Conservation (phyloP, 2,888 invertebrate species). For the Crocallis elinguaria region DNA sequence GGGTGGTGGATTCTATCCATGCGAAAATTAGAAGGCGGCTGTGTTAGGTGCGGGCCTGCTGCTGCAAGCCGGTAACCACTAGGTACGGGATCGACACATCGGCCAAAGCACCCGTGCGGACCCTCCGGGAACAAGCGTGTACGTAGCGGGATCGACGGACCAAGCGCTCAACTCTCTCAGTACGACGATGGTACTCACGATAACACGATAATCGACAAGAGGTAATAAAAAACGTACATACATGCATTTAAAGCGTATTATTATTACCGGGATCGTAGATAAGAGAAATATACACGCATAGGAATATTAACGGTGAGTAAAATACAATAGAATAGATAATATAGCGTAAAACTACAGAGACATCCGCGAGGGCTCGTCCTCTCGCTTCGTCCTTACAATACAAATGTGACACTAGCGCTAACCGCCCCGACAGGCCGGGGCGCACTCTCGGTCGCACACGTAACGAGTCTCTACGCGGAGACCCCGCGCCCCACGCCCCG, state of each 20-base stretch:
- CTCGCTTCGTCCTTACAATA: slow-evolving; percentile 83
- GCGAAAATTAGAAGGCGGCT: slow-evolving; percentile 83
- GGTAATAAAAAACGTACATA: slow-evolving; percentile 91
- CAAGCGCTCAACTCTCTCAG: slow-evolving; percentile 82
- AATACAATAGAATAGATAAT: slow-evolving; percentile 75
- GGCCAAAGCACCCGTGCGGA: slow-evolving; percentile 82
- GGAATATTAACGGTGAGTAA: slow-evolving; percentile 80
- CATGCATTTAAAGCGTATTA: slow-evolving; percentile 95
- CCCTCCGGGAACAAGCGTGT: slow-evolving; percentile 81
- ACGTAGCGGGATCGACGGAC: slow-evolving; percentile 83
- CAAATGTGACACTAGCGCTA: slow-evolving; percentile 84
- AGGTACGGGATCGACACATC: slow-evolving; percentile 77
- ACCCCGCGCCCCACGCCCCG: slow-evolving; percentile 80
- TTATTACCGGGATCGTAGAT: slow-evolving; percentile 91
- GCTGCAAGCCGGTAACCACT: slow-evolving; percentile 79
- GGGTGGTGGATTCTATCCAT: slow-evolving; percentile 83
- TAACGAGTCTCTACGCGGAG: slow-evolving; percentile 81
- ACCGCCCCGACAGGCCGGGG: slow-evolving; percentile 80
- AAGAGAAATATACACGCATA: slow-evolving; percentile 85
- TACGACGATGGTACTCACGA: slow-evolving; percentile 77
- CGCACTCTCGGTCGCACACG: slow-evolving; percentile 71
- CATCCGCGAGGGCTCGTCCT: slow-evolving; percentile 75
- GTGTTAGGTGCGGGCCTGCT: slow-evolving; percentile 83
- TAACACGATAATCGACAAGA: slow-evolving; percentile 79
- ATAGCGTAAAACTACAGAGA: slow-evolving; percentile 82